phyloP scores from a whole-genome alignment of 2,888 invertebrate species.

The Heliconius sara region DNA sequence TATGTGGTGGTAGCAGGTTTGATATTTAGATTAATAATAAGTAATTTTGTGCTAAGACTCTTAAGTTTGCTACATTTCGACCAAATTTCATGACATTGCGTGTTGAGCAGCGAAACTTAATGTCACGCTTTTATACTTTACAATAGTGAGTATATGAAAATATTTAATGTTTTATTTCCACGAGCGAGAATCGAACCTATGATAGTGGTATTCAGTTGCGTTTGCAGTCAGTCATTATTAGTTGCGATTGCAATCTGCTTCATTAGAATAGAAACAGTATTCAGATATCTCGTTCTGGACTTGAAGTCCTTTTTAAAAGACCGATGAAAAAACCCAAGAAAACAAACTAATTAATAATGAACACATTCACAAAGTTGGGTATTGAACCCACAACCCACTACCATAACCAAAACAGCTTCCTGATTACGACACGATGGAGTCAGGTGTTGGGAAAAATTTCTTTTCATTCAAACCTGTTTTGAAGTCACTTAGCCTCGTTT shows the following conservation, averaged over 20 bases:
- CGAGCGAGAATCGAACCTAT: too few species aligned
- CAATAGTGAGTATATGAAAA: too few species aligned
- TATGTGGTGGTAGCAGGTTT: not conserved
- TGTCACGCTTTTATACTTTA: too few species aligned
- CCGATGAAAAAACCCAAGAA: not conserved
- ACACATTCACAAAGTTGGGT: not conserved
- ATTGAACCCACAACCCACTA: not conserved
- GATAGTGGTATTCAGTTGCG: too few species aligned
- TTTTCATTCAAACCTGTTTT: slow-evolving; percentile 31
- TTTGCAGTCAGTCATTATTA: too few species aligned
- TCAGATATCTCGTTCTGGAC: too few species aligned
- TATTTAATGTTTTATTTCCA: too few species aligned
- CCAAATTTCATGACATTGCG: not conserved
- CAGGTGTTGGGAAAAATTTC: slow-evolving; percentile 19
- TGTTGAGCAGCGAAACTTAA: not conserved
- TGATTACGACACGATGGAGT: not conserved
- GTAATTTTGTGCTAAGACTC: not conserved
- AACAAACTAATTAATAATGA: not conserved
- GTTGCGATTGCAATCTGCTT: too few species aligned
- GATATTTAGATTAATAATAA: not conserved
- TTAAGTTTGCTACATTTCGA: not conserved
- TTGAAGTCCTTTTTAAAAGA: too few species aligned
- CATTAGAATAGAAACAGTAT: too few species aligned
- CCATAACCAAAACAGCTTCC: not conserved
- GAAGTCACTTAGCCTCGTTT: slow-evolving; percentile 36